Evolutionary conservation across 2,888 invertebrate genomes (phyloP).

Genomic region (Prosapia bicincta): DNA sequence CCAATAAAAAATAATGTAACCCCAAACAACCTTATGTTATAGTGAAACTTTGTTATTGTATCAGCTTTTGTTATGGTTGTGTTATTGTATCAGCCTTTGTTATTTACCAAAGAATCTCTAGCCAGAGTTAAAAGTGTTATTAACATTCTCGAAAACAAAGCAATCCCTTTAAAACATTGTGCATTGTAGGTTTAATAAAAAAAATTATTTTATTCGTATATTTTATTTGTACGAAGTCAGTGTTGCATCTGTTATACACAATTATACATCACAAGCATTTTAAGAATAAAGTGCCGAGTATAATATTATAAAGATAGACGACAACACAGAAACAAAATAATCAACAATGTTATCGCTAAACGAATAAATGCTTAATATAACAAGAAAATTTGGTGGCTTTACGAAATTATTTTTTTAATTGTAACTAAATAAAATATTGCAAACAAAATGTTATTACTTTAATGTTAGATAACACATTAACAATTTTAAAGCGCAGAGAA

Average conservation of each 20-base stretch:
- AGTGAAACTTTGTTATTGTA: not conserved
- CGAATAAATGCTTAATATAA: not conserved
- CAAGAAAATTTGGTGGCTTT: not conserved
- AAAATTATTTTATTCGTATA: not conserved
- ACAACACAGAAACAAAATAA: not conserved
- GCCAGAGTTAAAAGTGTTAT: not conserved
- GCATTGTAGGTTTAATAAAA: not conserved
- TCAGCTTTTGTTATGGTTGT: too few relatives aligned
- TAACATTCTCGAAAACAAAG: not conserved
- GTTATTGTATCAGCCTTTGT: too few relatives aligned
- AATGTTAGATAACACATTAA: too few relatives aligned
- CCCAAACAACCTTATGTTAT: not conserved
- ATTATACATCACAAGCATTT: not conserved
- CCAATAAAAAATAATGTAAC: not conserved
- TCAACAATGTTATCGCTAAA: not conserved
- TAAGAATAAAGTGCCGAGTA: not conserved
- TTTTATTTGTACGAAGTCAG: not conserved
- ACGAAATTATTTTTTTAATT: too few relatives aligned
- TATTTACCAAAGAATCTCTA: not conserved
- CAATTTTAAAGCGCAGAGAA: too few relatives aligned
- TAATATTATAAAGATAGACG: not conserved
- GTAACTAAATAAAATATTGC: too few relatives aligned
- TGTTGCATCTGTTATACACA: not conserved
- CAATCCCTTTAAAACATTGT: not conserved
- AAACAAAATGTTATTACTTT: too few relatives aligned